Conservation (phyloP, 1,140 invertebrate species). For the Papilio helenus region DNA sequence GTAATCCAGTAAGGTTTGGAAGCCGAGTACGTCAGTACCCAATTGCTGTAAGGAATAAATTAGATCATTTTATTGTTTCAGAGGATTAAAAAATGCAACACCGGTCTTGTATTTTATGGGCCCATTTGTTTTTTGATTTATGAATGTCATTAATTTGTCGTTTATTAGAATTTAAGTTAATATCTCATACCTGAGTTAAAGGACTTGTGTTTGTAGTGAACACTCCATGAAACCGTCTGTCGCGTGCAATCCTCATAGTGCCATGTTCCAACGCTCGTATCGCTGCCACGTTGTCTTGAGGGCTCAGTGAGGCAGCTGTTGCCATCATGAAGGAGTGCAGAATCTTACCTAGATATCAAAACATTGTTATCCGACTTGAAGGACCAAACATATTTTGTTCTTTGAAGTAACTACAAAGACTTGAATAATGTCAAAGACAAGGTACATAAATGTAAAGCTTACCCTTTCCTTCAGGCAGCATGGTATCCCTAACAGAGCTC, state of each 20-base stretch:
- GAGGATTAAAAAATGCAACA: too few relatives aligned
- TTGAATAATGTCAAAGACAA: too few relatives aligned
- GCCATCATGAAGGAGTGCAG: conserved; percentile 95
- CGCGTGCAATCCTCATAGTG: conserved; percentile 86
- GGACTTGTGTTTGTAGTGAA: conserved; percentile 94
- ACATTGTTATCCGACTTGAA: conserved; percentile 17
- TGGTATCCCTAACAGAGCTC: conserved; percentile 85
- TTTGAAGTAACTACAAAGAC: too few relatives aligned
- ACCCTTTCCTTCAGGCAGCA: conserved; percentile 74
- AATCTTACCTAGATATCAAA: conserved; percentile 84
- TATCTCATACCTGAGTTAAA: conserved; percentile 92
- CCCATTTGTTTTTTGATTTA: too few relatives aligned
- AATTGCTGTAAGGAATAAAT: conserved; percentile 86
- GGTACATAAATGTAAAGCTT: conserved; percentile 18
- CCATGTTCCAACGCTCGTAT: conserved; percentile 91
- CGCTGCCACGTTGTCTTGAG: conserved; percentile 89
- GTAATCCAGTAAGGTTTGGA: conserved; percentile 89
- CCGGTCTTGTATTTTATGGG: too few relatives aligned
- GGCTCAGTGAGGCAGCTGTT: conserved; percentile 85
- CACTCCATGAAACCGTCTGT: conserved; percentile 87
- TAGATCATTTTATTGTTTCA: not conserved
- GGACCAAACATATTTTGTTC: too few relatives aligned
- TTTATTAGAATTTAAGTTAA: too few relatives aligned
- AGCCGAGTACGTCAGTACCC: conserved; percentile 90
- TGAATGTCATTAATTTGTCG: too few relatives aligned